Base-by-base conservation (phyloP, 2,113 vertebrate genomes). In the Neodontobutis hainanensis region DNA sequence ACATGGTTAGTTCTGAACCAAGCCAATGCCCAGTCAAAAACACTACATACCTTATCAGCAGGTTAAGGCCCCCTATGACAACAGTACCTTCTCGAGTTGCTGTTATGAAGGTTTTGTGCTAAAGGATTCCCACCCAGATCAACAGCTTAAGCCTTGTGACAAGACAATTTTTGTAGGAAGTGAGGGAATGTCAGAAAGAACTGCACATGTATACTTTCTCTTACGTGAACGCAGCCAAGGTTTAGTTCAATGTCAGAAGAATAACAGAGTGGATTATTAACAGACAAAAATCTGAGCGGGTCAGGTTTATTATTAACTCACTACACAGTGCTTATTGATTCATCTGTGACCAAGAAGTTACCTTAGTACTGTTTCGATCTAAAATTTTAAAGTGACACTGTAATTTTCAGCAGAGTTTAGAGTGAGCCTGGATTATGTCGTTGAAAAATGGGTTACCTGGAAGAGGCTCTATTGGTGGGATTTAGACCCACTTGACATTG, bases 251-350 rank as follows among this genome's bases (percentile, higher is more conserved):
- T 83, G 68, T 68, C 79, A 78, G 8, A 38, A 58, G 50, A 67
- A 8, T 27, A 50, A 45, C 61, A 61, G 49, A 62, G 73, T 44
- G 11, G 84, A 85, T 87, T 67, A 89, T 87, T 87, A 88, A 87
- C 84, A 27, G 5, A 36, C 56, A 15, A 83, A 52, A 74, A 80
- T 80, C 73, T 56, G 70, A 73, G 60, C 7, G 5, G 76, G 62
- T 75, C 12, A 10, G 85, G 92, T 93, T 76, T 87, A 94, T 91
- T 57, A 93, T 93, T 95, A 94, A 93, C 90, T 0, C 0, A 46
- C 64, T 55, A 58, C 48, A 68, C 8, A 58, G 56, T 11, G 4
- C 47, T 62, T 8, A 11, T 62, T 58, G 42, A 68, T 53, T 34
- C 68, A 85, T 58, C 61, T 71, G 72, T 68, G 79, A 59, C 68